phyloP scores from a whole-genome alignment of 2,113 vertebrate species.

The Gobio gobio region DNA sequence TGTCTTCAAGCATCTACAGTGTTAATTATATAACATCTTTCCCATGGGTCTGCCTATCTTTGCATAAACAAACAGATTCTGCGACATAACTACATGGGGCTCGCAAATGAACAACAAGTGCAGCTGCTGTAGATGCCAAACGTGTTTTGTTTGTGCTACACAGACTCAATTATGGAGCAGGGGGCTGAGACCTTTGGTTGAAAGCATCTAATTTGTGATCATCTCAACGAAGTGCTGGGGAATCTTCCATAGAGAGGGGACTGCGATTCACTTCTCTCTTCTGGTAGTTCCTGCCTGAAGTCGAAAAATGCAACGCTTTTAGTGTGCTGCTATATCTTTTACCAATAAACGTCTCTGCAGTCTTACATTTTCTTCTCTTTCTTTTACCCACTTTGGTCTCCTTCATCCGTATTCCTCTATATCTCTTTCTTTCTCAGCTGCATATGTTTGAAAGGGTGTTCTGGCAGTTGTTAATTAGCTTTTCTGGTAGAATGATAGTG shows the following conservation, averaged over 20 bases:
- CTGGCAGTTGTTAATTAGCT: constrained; percentile 16
- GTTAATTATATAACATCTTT: constrained; percentile 65
- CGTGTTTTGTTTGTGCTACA: constrained; percentile 17
- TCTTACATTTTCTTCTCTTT: not conserved
- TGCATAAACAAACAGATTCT: constrained; percentile 48
- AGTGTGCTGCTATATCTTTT: not conserved
- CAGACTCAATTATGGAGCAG: constrained; percentile 24
- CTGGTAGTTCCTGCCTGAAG: not conserved
- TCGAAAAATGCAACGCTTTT: not conserved
- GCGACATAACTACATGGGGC: constrained; percentile 43
- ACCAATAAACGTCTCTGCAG: constrained; percentile 5
- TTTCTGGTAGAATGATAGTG: constrained; percentile 5
- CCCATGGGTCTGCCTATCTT: constrained; percentile 52
- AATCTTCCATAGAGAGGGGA: not conserved
- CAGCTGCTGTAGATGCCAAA: constrained; percentile 24
- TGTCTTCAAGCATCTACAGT: constrained; percentile 66
- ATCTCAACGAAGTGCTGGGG: not conserved
- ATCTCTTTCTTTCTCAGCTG: not conserved
- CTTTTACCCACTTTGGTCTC: not conserved
- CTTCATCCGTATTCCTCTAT: not conserved
- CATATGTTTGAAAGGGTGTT: constrained; percentile 17
- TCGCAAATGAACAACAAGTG: constrained; percentile 56
- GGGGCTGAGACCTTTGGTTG: constrained; percentile 6
- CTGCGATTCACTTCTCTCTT: not conserved
- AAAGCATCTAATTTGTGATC: constrained; percentile 8